A percentile compares a stretch with the other conserved stretches of the same genome.
phyloP scores from a whole-genome alignment of 1,140 invertebrate genomes.

The Leptoteleia sp. region DNA sequence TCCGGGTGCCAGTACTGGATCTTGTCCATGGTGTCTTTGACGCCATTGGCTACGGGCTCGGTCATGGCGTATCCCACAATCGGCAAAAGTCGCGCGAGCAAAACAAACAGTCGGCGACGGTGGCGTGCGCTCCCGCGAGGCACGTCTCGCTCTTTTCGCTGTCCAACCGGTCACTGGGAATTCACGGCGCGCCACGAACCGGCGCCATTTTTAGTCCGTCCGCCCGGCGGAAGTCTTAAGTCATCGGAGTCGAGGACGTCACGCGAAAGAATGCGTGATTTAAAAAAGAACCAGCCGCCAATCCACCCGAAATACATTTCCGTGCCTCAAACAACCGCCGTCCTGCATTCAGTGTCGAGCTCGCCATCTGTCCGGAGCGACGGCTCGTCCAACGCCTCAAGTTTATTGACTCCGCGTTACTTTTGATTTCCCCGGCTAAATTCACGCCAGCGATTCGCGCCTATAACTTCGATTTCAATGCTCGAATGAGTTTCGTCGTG shows the following conservation, averaged over 20 bases:
- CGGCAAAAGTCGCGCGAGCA: slow-evolving; percentile 6
- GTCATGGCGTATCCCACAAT: slow-evolving; percentile 21
- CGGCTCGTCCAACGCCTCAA: too few species aligned
- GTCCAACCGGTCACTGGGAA: slow-evolving; percentile 50
- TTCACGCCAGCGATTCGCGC: too few species aligned
- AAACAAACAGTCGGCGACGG: slow-evolving; percentile 20
- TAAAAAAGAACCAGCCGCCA: slow-evolving; percentile 54
- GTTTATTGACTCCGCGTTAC: too few species aligned
- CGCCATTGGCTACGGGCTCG: slow-evolving; percentile 65
- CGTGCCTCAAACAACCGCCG: slow-evolving; percentile 28
- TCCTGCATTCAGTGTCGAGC: neutral
- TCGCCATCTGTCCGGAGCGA: too few species aligned
- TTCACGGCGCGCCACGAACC: slow-evolving; percentile 50
- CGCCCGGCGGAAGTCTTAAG: slow-evolving; percentile 62
- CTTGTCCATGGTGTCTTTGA: slow-evolving; percentile 75
- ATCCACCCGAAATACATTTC: slow-evolving; percentile 46
- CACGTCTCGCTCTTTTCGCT: slow-evolving; percentile 49
- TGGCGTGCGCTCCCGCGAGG: slow-evolving; percentile 24
- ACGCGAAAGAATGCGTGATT: slow-evolving; percentile 59
- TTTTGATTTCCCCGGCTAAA: too few species aligned
- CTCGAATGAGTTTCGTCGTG: too few species aligned
- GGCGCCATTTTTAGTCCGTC: slow-evolving; percentile 62
- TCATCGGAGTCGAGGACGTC: slow-evolving; percentile 58
- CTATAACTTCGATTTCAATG: too few species aligned
- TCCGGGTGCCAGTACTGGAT: slow-evolving; percentile 79